Conservation (phyloP, 2,888 invertebrate genomes). For the Epinotia bilunana region DNA sequence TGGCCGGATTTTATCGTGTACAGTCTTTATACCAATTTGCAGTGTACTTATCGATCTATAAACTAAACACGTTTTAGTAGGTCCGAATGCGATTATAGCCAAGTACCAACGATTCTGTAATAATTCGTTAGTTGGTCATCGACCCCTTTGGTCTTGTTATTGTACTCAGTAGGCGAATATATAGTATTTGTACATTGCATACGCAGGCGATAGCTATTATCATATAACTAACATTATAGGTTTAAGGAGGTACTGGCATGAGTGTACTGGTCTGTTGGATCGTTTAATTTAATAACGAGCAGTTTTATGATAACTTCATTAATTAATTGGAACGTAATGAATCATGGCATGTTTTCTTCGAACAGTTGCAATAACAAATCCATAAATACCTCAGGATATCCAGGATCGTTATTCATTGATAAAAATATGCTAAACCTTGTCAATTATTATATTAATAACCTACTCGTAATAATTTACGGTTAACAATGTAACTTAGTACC, state of each 20-base stretch:
- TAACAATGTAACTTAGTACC: neutral
- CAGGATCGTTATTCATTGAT: conserved; percentile 31
- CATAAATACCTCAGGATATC: conserved; percentile 40
- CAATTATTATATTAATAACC: neutral
- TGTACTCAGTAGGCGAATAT: conserved; percentile 19
- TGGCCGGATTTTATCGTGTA: no score
- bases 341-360: conserved; percentile 42
- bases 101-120: conserved; percentile 19
- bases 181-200: neutral
- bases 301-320: conserved; percentile 44
- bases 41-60: conserved; percentile 3
- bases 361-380: conserved; percentile 38
- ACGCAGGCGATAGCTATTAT: neutral
- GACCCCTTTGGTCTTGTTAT: conserved; percentile 40
- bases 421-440: conserved; percentile 31
- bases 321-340: conserved; percentile 41
- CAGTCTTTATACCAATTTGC: conserved; percentile 15
- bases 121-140: conserved; percentile 30
- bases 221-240: neutral
- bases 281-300: conserved; percentile 7
- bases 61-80: conserved; percentile 6
- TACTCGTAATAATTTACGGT: conserved; percentile 2
- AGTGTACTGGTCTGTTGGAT: neutral
- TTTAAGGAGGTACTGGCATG: neutral
- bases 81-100: conserved; percentile 19